Evolutionary conservation across 2,797 vertebrate genomes (phyloP), one percentile per base, ranked within the genome.

Genomic region (Carduelis carduelis): DNA sequence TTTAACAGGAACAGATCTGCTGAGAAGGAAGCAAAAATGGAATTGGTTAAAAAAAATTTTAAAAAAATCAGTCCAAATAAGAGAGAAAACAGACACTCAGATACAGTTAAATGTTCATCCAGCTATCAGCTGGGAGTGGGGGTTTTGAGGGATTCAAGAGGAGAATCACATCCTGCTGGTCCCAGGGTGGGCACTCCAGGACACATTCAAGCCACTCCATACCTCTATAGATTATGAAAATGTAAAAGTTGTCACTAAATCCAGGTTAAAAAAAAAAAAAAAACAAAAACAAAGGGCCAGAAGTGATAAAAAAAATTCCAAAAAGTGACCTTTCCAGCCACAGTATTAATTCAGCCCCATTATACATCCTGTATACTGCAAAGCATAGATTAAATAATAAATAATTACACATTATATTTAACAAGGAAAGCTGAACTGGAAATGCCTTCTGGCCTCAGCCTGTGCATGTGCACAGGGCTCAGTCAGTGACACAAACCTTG

Each of bases 401-500:
- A 82, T n/a, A 76, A 69, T 65, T 65, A 50, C 47, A 47, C 27
- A 24, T 27, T 81, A 52, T 22, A 44, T 64, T 94, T 81, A 82
- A 83, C 59, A 76, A 55, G 61, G 50, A 84, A 87, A 94, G 78
- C 23, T 26, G 23, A 88, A 39, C 39, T 91, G 93, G 79, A 86
- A 93, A 94, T 79, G 65, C 57, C 76, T 81, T 44, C 89, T 78
- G 37, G 53, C 86, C 57, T 60, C 69, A 57, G 23, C 17, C 34
- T 11, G 35, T 61, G 44, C 19, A 11, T 32, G n/a, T 4, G 34
- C 23, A 65, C 50, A 16, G 0, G 0, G 47, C 44, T 59, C 12
- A 60, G 68, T 23, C 37, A 46, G 37, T 19, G 59, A 80, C 6
- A 77, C 20, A 24, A 74, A 66, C 26, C 6, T 5, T 8, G 2